These are phyloP conservation scores for Morus bassanus DNA, from an alignment of 2,797 vertebrate genomes.

Conservation along the genomic window DNA sequence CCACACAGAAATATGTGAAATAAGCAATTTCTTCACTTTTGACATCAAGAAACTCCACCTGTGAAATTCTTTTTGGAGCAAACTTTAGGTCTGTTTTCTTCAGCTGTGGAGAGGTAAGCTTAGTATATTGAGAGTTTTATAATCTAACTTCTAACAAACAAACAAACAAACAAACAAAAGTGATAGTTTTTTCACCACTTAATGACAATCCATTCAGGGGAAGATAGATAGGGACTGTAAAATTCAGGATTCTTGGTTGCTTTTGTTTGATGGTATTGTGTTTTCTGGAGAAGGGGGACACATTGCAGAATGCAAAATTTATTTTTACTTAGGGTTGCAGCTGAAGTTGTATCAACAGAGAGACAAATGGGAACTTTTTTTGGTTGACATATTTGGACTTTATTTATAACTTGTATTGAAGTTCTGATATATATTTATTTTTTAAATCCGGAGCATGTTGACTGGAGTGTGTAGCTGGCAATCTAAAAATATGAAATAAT, in stretches of 20 bases:
- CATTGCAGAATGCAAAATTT: not conserved
- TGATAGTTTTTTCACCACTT: not conserved
- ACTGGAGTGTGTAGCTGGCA: not conserved
- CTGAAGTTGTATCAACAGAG: not conserved
- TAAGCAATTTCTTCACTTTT: not conserved
- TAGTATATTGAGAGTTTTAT: not conserved
- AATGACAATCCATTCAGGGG: not conserved
- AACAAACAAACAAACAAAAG: not conserved
- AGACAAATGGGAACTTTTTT: not conserved
- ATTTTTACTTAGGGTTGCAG: not conserved
- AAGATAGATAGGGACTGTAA: not conserved
- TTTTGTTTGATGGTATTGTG: not conserved
- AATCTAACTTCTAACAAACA: not conserved
- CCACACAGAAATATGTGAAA: not conserved
- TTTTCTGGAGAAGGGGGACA: not conserved
- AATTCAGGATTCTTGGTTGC: not conserved
- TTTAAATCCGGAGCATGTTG: not conserved
- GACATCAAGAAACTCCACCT: not conserved
- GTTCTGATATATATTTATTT: not conserved
- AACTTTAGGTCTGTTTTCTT: not conserved
- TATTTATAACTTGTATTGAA: not conserved
- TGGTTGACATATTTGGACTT: not conserved
- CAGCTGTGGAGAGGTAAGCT: not conserved
- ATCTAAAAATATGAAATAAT: not conserved
- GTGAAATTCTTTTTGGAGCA: not conserved